These are phyloP conservation scores for Seladonia tumulorum DNA, from an alignment of 2,888 invertebrate species.

Conservation along the genomic window DNA sequence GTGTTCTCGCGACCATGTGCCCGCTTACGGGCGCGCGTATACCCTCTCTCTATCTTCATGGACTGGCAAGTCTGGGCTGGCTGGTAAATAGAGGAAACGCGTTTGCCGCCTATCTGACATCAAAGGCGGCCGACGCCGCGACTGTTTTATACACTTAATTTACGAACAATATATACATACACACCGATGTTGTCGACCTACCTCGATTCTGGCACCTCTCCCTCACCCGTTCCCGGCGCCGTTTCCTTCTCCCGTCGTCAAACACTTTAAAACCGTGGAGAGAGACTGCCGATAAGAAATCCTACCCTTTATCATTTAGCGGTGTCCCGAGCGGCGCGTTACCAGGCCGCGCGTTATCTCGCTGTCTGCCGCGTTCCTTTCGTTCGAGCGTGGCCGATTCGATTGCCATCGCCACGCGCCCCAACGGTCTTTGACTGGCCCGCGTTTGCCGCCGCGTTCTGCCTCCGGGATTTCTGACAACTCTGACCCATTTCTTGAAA, in stretches of 20 bases:
- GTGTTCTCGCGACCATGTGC: slow-evolving; percentile 8
- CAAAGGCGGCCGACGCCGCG: slow-evolving; percentile 79
- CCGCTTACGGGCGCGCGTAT: too few relatives aligned
- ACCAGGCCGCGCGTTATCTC: slow-evolving; percentile 58
- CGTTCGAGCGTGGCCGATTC: slow-evolving; percentile 58
- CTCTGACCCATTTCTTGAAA: slow-evolving; percentile 41
- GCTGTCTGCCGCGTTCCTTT: slow-evolving; percentile 43
- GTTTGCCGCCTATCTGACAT: slow-evolving; percentile 78
- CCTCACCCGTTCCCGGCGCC: neutral
- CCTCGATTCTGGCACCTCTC: slow-evolving; percentile 77
- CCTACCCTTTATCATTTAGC: slow-evolving; percentile 58
- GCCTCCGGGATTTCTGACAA: slow-evolving; percentile 45
- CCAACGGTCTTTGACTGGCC: slow-evolving; percentile 36
- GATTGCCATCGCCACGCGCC: slow-evolving; percentile 44
- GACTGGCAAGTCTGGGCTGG: slow-evolving; percentile 59
- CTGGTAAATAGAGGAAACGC: slow-evolving; percentile 76
- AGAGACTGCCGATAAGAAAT: slow-evolving; percentile 62
- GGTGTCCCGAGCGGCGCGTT: slow-evolving; percentile 38
- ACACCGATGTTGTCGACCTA: slow-evolving; percentile 69
- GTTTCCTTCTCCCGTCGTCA: slow-evolving; percentile 30
- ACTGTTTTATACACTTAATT: slow-evolving; percentile 82
- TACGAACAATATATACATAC: slow-evolving; percentile 82
- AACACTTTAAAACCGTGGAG: slow-evolving; percentile 41
- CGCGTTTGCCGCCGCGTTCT: slow-evolving; percentile 46
- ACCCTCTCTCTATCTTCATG: slow-evolving; percentile 48